Evolutionary conservation across 2,888 invertebrate genomes (phyloP).

Genomic region (Ganaspis brasiliensis): DNA sequence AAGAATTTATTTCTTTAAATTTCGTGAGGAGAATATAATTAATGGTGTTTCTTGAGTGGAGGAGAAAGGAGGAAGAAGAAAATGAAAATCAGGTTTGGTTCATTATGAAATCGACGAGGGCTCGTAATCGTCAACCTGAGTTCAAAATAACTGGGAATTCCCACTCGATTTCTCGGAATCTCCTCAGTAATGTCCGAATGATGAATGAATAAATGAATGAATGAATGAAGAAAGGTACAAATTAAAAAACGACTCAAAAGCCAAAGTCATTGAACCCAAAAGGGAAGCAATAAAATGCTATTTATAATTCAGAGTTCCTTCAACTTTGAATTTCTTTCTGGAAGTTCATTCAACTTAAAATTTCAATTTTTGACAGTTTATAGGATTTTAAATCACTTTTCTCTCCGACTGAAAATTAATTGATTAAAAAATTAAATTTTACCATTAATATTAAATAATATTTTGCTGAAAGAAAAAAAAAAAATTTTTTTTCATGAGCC

Average conservation of each 20-base stretch:
- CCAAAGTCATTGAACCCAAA: conserved; percentile 17
- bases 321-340: background rate
- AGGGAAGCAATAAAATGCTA: conserved; percentile 9
- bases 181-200: conserved; percentile 38
- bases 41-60: conserved; percentile 42
- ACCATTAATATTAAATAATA: too few species aligned
- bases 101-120: conserved; percentile 39
- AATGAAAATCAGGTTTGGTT: conserved; percentile 42
- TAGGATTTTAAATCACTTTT: background rate
- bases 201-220: conserved; percentile 30
- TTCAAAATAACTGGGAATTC: conserved; percentile 38
- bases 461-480: too few species aligned
- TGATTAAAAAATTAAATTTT: too few species aligned
- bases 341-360: conserved; percentile 3
- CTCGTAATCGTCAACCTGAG: conserved; percentile 37
- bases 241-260: background rate
- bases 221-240: background rate
- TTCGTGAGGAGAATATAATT: conserved; percentile 44
- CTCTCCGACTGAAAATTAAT: too few species aligned
- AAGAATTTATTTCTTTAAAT: conserved; percentile 50
- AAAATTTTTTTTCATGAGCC: too few species aligned
- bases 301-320: background rate
- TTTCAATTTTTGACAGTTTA: background rate
- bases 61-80: conserved; percentile 35
- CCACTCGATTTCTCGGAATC: conserved; percentile 34